phyloP scores from a whole-genome alignment of 2,888 invertebrate species.

The Sinelater perroti region DNA sequence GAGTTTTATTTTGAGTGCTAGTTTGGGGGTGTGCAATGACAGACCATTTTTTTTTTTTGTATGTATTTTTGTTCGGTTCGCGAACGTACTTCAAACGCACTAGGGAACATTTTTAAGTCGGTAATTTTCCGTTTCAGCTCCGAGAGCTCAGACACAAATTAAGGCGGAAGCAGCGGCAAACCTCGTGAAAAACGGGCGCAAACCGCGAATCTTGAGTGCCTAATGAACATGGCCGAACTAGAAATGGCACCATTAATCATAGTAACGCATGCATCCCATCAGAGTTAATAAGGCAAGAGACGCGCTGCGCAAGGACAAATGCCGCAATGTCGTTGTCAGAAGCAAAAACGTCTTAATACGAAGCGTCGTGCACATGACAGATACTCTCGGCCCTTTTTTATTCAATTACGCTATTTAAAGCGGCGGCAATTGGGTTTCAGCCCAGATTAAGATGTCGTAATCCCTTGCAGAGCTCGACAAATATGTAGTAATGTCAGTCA shows the following conservation, averaged over 20 bases:
- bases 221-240: neutral
- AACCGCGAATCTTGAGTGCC: neutral
- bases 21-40: no score
- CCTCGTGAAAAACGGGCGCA: no score
- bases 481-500: no score
- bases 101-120: neutral
- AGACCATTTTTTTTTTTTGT: no score
- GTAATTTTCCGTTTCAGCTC: no score
- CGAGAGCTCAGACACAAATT: no score
- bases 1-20: no score
- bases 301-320: constrained; percentile 18
- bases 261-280: constrained; percentile 21
- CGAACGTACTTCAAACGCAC: neutral
- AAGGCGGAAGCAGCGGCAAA: no score
- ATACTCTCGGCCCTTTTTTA: constrained; percentile 14
- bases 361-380: constrained; percentile 27
- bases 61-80: no score
- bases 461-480: no score
- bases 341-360: constrained; percentile 23
- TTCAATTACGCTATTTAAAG: constrained; percentile 22
- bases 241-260: constrained; percentile 21
- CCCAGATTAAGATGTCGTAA: constrained; percentile 9
- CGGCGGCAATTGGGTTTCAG: constrained; percentile 15
- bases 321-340: constrained; percentile 26
- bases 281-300: constrained; percentile 21